phyloP scores from a whole-genome alignment of 2,113 vertebrate species.

The Apaloderma vittatum region DNA sequence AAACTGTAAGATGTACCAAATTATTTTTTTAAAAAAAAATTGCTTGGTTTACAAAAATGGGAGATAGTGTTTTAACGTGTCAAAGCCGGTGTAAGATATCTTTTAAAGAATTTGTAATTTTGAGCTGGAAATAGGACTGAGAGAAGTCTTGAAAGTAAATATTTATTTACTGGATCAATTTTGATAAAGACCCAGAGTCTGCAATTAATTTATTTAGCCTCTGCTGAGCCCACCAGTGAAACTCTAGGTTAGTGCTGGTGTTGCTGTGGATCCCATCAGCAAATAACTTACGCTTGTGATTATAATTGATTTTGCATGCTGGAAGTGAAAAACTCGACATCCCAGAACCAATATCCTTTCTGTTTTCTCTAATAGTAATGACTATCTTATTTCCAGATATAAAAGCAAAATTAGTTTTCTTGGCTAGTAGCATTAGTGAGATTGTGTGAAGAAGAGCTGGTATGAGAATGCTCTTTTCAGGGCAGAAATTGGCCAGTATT shows the following conservation, averaged over 20 bases:
- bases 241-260: background rate
- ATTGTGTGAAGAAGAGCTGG: background rate
- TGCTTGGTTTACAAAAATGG: background rate
- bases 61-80: background rate
- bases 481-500: background rate
- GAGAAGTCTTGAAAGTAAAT: background rate
- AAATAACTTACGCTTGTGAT: background rate
- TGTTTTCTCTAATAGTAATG: background rate
- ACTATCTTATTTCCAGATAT: background rate
- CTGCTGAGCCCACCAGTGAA: background rate
- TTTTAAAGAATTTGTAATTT: background rate
- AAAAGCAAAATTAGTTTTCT: background rate
- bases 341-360: background rate
- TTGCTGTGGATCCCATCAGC: background rate
- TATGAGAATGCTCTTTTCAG: background rate
- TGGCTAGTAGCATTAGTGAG: background rate
- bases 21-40: background rate
- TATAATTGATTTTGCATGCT: background rate
- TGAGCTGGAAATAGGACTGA: background rate
- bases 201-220: background rate
- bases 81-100: background rate
- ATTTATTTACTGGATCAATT: background rate
- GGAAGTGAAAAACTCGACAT: background rate
- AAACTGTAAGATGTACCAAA: background rate
- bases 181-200: background rate